Conservation (phyloP, 2,113 vertebrate species). For the Tautogolabrus adspersus region DNA sequence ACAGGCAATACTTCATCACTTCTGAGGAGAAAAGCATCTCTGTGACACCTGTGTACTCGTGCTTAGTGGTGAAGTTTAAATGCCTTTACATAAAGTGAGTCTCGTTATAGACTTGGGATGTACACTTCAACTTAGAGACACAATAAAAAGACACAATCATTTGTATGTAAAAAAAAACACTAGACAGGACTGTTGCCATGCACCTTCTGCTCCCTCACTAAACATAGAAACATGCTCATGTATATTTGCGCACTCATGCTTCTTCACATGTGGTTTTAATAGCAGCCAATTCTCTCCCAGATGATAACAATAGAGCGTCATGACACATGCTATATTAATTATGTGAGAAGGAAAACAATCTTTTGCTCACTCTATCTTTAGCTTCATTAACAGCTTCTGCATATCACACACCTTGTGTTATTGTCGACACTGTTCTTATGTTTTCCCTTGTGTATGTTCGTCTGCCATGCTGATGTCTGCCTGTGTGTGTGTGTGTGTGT, state of each 20-base stretch:
- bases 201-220: conserved; percentile 17
- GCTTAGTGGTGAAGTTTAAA: too few species aligned
- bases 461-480: conserved; percentile 7
- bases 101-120: too few species aligned
- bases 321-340: conserved; percentile 48
- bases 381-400: conserved; percentile 60
- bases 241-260: conserved; percentile 19
- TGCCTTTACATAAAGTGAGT: too few species aligned
- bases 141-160: too few species aligned
- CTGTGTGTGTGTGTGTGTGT: conserved; percentile 16
- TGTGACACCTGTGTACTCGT: too few species aligned
- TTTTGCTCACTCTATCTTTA: conserved; percentile 41
- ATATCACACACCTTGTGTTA: conserved; percentile 39
- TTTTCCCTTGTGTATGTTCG: conserved; percentile 32
- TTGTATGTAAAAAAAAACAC: too few species aligned
- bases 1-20: too few species aligned
- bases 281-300: conserved; percentile 31
- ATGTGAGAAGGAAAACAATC: conserved; percentile 44
- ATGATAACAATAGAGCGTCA: conserved; percentile 43
- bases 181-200: not conserved
- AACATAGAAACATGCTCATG: conserved; percentile 14
- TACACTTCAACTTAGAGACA: too few species aligned
- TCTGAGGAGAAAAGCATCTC: too few species aligned
- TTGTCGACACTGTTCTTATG: conserved; percentile 28
- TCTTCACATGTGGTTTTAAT: conserved; percentile 56